Evolutionary conservation across 2,113 vertebrate genomes (phyloP).

Genomic region (Chloroceryle aenea): DNA sequence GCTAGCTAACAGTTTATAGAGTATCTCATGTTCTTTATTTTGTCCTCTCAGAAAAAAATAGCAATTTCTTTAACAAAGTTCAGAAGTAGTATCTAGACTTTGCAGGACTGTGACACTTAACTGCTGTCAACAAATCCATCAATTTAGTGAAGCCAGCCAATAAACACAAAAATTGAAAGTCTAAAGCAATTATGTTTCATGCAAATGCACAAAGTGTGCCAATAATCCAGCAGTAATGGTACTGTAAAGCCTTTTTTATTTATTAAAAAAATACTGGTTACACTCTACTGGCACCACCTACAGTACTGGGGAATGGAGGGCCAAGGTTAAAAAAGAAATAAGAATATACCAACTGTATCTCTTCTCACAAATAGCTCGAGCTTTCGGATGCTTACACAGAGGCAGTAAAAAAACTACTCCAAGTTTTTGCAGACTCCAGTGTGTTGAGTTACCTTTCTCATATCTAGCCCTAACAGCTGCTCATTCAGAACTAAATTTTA

Average conservation of each 20-base stretch:
- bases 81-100: not conserved
- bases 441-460: not conserved
- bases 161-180: conserved; percentile 28
- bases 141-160: conserved; percentile 19
- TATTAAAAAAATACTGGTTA: conserved; percentile 47
- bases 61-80: not conserved
- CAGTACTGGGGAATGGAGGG: not conserved
- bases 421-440: not conserved
- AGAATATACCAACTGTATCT: not conserved
- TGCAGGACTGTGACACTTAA: not conserved
- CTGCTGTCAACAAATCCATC: conserved; percentile 6
- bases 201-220: not conserved
- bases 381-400: not conserved
- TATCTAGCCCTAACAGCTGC: not conserved
- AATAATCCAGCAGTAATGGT: not conserved
- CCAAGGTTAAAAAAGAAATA: not conserved
- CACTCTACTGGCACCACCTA: conserved; percentile 43
- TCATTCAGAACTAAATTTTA: not conserved
- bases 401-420: not conserved
- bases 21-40: conserved; percentile 2
- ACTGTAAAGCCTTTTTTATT: conserved; percentile 24
- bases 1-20: not conserved
- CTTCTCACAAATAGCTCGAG: not conserved
- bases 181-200: conserved; percentile 20
- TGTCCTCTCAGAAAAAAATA: not conserved